Evolutionary conservation across 2,888 invertebrate genomes (phyloP), one percentile per base, ranked within the genome.

Genomic region (Sinotaia quadrata): DNA sequence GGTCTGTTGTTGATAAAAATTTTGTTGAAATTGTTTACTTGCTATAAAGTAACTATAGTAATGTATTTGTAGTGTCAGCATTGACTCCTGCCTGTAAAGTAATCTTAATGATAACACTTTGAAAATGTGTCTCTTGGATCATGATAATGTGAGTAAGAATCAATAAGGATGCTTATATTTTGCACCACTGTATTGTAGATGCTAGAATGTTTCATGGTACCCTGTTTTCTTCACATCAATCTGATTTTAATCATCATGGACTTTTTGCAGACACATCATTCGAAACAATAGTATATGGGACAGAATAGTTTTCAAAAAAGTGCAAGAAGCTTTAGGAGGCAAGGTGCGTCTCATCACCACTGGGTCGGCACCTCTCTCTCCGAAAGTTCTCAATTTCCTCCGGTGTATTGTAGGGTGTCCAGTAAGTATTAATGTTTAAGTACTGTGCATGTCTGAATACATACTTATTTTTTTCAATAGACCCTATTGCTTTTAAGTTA

Each of bases 281-380:
- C 92, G 96, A 67, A 93, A 92, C 75, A 95, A 96, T 88, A 95
- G 95, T 51, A 91, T 97, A 75, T 97, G 97, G 97, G 97, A 97
- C 88, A 94, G 93, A 88, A 84, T 97, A 78, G 94, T 96, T 72
- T 97, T 97, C 90, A 93, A 93, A 86, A 95, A 95, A 90, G 94
- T 98, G 34, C 95, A 96, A 87, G 94, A 95, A 81, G 93, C 94
- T 36, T 94, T 97, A 91, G 98, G 24, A 5, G 98, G 98, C 2
- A 91, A 93, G 72, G 90, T 98, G 63, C 92, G 96, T 76, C 91
- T 98, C 76, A 94, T 98, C 92, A 92, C 97, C 47, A 96, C 97
- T 0, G 98, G 97, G 0, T 97, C 97, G 0, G 98, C 98, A 0
- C 98, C 98, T 0, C 91, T 98, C 58, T 95, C 96, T 54, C 95